These are phyloP conservation scores for Stigmatopora nigra DNA, from an alignment of 2,113 vertebrate species.

Conservation along the genomic window DNA sequence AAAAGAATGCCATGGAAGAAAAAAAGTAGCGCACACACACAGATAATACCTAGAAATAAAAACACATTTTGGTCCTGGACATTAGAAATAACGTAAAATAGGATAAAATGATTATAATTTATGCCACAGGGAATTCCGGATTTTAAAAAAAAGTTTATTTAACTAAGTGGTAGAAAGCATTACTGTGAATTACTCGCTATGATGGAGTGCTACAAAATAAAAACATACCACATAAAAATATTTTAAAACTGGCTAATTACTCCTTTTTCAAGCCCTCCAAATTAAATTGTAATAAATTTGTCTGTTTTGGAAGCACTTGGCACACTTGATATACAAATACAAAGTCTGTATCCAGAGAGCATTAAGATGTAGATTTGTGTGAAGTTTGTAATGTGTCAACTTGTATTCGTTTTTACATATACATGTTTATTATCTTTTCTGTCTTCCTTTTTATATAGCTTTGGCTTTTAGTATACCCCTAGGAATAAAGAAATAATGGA, in stretches of 20 bases:
- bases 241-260: conserved; percentile 28
- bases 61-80: conserved; percentile 2
- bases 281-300: not conserved
- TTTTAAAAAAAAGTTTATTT: not conserved
- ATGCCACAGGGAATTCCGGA: not conserved
- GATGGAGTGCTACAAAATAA: not conserved
- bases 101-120: not conserved
- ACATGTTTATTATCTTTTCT: conserved; percentile 60
- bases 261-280: not conserved
- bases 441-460: conserved; percentile 49
- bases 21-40: conserved; percentile 8
- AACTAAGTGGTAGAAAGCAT: not conserved
- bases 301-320: not conserved
- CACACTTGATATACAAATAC: not conserved
- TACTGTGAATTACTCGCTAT: not conserved
- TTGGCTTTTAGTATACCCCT: conserved; percentile 53
- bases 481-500: conserved; percentile 51
- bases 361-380: not conserved
- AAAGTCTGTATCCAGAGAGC: not conserved
- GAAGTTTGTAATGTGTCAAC: too few relatives aligned
- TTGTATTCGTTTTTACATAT: not conserved
- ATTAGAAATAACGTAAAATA: not conserved
- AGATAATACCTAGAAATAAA: conserved; percentile 7
- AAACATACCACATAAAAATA: not conserved
- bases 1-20: not conserved